Evolutionary conservation across 1,140 invertebrate genomes (phyloP).

Genomic region (Aphaenogaster rudis): DNA sequence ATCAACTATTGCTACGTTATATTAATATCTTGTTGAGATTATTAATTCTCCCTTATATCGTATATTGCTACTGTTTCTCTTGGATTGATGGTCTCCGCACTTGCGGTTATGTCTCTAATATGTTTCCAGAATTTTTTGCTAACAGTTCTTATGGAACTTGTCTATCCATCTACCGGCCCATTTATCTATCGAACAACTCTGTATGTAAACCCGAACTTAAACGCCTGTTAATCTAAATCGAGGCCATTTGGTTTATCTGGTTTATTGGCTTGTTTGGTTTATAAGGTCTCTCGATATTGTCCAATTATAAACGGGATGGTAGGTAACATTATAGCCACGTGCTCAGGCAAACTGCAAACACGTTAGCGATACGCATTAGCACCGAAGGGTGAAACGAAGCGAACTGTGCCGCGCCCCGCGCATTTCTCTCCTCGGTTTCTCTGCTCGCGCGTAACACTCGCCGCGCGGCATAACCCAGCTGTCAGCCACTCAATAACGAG

Average conservation of each 20-base stretch:
- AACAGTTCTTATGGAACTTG: not conserved
- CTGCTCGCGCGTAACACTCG: slow-evolving; percentile 28
- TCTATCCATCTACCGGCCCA: not conserved
- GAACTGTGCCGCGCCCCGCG: slow-evolving; percentile 28
- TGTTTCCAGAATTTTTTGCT: not conserved
- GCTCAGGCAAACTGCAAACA: slow-evolving; percentile 4
- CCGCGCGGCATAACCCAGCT: slow-evolving; percentile 42
- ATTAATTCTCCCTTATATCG: not conserved
- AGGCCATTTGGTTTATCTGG: not conserved
- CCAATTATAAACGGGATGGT: slow-evolving; percentile 29
- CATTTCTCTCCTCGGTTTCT: slow-evolving; percentile 32
- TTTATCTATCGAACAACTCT: not conserved
- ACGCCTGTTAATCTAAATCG: slow-evolving; percentile 25
- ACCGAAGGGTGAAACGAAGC: slow-evolving; percentile 35
- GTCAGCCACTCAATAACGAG: slow-evolving; percentile 70
- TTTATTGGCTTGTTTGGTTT: too few relatives aligned
- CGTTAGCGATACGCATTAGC: slow-evolving; percentile 47
- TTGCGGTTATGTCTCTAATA: not conserved
- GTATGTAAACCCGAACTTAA: not conserved
- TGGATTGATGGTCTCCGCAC: not conserved
- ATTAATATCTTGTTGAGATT: not conserved
- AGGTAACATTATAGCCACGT: slow-evolving; percentile 18
- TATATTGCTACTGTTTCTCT: not conserved
- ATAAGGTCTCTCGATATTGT: slow-evolving; percentile 1
- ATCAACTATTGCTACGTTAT: not conserved